Conservation (phyloP, 2,113 vertebrate genomes). For the Romanogobio albipinnatus region DNA sequence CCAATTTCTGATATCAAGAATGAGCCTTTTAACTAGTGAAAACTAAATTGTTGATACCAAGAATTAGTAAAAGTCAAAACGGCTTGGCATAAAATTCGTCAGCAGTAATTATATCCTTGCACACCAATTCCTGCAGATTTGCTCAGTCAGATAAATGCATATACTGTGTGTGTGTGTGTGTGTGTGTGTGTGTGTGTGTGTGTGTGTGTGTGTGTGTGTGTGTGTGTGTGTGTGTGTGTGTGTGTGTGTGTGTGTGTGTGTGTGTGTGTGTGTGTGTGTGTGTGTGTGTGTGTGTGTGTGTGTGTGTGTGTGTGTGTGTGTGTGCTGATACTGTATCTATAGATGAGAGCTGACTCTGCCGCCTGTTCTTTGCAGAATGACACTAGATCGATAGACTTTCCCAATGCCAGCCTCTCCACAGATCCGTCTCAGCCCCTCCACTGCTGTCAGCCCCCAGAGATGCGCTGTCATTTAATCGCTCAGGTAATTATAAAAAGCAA, state of each 20-base stretch:
- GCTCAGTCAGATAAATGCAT: not conserved
- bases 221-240: not conserved
- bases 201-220: too few species aligned
- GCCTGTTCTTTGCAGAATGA: not conserved
- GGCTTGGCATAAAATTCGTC: too few species aligned
- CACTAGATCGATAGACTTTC: conserved; percentile 15
- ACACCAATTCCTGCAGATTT: not conserved
- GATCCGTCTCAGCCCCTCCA: not conserved
- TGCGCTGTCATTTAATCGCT: conserved; percentile 1
- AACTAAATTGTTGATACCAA: too few species aligned
- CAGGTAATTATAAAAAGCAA: conserved; percentile 35
- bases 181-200: too few species aligned
- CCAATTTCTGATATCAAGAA: too few species aligned
- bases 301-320: not conserved
- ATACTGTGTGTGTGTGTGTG: too few species aligned
- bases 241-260: not conserved
- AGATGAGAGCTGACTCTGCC: not conserved
- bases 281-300: too few species aligned
- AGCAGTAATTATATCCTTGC: not conserved
- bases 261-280: too few species aligned
- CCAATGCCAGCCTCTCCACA: not conserved
- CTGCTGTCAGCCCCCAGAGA: conserved; percentile 2
- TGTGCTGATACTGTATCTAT: conserved; percentile 12
- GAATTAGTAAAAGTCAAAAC: too few species aligned
- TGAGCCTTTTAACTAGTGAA: too few species aligned